phyloP scores from a whole-genome alignment of 2,888 invertebrate species.

The Protophormia terraenovae region DNA sequence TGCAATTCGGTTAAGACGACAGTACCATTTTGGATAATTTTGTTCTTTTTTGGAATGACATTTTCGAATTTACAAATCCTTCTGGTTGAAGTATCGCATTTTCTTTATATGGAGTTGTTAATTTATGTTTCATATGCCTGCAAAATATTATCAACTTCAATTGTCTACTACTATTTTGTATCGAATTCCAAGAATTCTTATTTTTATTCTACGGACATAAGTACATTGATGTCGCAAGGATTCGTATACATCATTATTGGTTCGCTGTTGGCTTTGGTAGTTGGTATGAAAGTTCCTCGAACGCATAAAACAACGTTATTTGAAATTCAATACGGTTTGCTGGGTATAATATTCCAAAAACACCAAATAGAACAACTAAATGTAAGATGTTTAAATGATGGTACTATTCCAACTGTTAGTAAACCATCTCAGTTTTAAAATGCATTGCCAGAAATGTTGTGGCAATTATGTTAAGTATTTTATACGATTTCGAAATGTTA shows the following conservation, averaged over 20 bases:
- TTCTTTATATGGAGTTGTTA: conserved; percentile 75
- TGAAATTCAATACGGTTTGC: conserved; percentile 77
- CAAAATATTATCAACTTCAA: conserved; percentile 74
- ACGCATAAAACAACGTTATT: conserved; percentile 75
- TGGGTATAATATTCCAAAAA: conserved; percentile 78
- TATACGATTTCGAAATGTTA: conserved; percentile 1
- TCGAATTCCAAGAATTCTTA: conserved; percentile 75
- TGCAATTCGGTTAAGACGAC: conserved; percentile 71
- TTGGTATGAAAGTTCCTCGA: conserved; percentile 77
- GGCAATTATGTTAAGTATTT: conserved; percentile 1
- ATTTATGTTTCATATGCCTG: conserved; percentile 73
- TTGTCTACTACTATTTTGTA: conserved; percentile 77
- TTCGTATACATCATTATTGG: conserved; percentile 77
- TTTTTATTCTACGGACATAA: conserved; percentile 76
- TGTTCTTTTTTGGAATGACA: conserved; percentile 75
- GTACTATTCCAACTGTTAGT: conserved; percentile 78
- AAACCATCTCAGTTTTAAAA: conserved; percentile 60
- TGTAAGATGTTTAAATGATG: conserved; percentile 77
- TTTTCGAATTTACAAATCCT: conserved; percentile 76
- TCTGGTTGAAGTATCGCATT: conserved; percentile 76
- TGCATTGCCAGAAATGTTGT: neutral
- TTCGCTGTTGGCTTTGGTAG: conserved; percentile 75
- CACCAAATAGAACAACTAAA: conserved; percentile 79
- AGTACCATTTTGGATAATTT: conserved; percentile 76
- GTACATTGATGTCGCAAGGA: conserved; percentile 77